Evolutionary conservation across 1,140 invertebrate genomes (phyloP), one percentile per base, ranked within the genome.

Genomic region (Brachionus paranguensis): DNA sequence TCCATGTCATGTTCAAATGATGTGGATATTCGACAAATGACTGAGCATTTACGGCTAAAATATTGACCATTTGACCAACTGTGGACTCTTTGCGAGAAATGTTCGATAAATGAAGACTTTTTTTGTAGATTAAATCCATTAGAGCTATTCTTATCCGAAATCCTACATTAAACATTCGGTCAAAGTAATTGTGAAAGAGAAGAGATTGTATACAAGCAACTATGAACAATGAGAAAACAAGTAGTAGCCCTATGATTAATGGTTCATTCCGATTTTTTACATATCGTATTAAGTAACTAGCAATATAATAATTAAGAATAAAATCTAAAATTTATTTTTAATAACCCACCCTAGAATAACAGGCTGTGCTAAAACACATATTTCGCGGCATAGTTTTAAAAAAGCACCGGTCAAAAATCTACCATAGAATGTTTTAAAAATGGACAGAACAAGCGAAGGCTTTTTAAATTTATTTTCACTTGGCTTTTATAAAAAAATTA

Each of bases 1-100:
- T 97, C 96, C 96, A 99, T 85, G 98, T 92, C 93, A 96, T 96
- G 88, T 97, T 97, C 78, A 98, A 90, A 87, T 96, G 97, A 0
- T 89, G 90, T 84, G 88, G 90, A 65, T 90, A 86, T 84, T 91
- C 91, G 85, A 88, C 87, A 85, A 90, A 89, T 10, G 87, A 85
- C 85, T 91, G 89, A 24, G 90, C 89, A 88, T 92, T 91, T 12
- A 91, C 90, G 0, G 91, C 88, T 89, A 92, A 91, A 47, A 92
- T 85, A 85, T 92, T 92, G 1, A 91, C 91, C 55, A 92, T 92
- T 86, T 92, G 91, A 17, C 92, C 91, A 24, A 90, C 89, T 10
- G 91, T 92, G 8, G 90, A 89, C 10, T 88, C 86, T 70, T 88
- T 87, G n/a, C 89, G 86, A 7, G 90, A 86, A 27, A 86, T 83